phyloP scores from a whole-genome alignment of 2,888 invertebrate species.

The Caenorhabditis drosophilae region DNA sequence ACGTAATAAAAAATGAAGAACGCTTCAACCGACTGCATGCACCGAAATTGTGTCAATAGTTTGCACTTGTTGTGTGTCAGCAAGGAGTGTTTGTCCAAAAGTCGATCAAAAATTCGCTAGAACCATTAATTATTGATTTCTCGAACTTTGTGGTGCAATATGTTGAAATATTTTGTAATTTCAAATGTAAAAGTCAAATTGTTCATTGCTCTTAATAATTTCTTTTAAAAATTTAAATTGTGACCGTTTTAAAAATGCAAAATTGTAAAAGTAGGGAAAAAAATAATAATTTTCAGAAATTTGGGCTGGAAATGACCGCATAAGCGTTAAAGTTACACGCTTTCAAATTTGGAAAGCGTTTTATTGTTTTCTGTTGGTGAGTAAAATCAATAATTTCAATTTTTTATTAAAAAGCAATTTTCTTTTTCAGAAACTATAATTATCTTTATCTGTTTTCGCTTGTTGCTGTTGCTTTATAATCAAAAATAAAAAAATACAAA shows the following conservation, averaged over 20 bases:
- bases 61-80: too few species aligned
- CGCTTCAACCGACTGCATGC: too few species aligned
- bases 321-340: slow-evolving; percentile 33
- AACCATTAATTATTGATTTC: too few species aligned
- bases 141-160: too few species aligned
- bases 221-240: background rate
- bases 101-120: too few species aligned
- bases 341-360: slow-evolving; percentile 37
- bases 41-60: too few species aligned
- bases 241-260: background rate
- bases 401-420: too few species aligned
- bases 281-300: slow-evolving; percentile 32
- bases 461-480: background rate
- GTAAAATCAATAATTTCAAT: too few species aligned
- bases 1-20: too few species aligned
- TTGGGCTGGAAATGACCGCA: slow-evolving; percentile 43
- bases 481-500: background rate
- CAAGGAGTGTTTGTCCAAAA: too few species aligned
- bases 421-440: too few species aligned
- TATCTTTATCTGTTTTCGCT: background rate
- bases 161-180: too few species aligned
- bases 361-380: slow-evolving; percentile 26
- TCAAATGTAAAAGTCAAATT: background rate
- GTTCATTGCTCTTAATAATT: background rate
- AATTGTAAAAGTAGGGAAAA: background rate